A percentile compares a stretch with the other conserved stretches of the same genome.
These are phyloP conservation scores for Drosophila vallismaia DNA, from an alignment of 2,888 invertebrate genomes.

Conservation along the genomic window DNA sequence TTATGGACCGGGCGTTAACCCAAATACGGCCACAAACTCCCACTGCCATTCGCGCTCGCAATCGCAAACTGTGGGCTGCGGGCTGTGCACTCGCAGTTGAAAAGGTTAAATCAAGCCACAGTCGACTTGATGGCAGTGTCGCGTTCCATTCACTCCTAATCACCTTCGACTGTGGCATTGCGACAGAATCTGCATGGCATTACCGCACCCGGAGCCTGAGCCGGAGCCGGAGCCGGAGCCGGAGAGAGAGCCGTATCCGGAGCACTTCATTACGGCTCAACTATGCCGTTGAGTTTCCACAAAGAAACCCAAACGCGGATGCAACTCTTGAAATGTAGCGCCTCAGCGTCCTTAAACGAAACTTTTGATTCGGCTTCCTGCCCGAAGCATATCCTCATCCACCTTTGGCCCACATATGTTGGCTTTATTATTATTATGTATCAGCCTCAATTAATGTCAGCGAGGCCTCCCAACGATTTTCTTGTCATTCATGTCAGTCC, in stretches of 20 bases:
- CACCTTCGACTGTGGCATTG: constrained; percentile 33
- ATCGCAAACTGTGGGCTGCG: not conserved
- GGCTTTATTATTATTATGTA: constrained; percentile 67
- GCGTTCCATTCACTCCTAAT: constrained; percentile 40
- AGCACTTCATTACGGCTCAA: constrained; percentile 23
- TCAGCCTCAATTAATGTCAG: constrained; percentile 78
- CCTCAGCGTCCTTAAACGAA: constrained; percentile 4
- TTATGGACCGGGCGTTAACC: constrained; percentile 29
- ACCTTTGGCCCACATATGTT: constrained; percentile 25
- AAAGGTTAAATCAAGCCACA: constrained; percentile 45
- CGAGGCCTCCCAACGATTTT: constrained; percentile 68
- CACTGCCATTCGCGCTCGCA: not conserved
- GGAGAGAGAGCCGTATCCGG: not conserved
- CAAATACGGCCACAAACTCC: constrained; percentile 27
- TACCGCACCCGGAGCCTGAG: constrained; percentile 4
- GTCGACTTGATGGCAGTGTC: constrained; percentile 37
- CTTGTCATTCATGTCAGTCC: constrained; percentile 75
- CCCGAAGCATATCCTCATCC: not conserved
- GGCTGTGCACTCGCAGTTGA: constrained; percentile 25
- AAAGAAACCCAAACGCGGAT: constrained; percentile 17
- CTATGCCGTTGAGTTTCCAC: constrained; percentile 3
- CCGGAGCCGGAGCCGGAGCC: not conserved
- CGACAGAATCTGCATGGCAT: constrained; percentile 35
- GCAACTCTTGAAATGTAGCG: constrained; percentile 21
- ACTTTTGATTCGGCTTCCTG: constrained; percentile 19